Conservation (phyloP, 1,140 invertebrate genomes). For the Ladona fulva region DNA sequence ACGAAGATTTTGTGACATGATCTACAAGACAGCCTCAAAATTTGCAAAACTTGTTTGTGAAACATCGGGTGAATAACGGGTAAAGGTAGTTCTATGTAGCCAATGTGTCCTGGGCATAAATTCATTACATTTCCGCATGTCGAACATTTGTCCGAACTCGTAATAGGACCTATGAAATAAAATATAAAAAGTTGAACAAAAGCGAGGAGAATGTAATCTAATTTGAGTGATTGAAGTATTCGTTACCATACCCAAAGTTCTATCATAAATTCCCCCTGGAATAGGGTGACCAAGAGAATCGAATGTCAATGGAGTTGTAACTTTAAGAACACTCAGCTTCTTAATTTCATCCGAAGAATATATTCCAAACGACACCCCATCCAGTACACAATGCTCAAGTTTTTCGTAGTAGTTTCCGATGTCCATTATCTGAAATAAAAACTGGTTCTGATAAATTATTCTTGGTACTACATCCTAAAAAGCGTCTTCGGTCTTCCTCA, state of each 20-base stretch:
- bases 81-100: constrained; percentile 86
- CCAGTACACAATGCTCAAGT: not conserved
- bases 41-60: constrained; percentile 57
- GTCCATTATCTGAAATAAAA: too few relatives aligned
- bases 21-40: constrained; percentile 61
- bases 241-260: constrained; percentile 50
- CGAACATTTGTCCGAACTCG: constrained; percentile 57
- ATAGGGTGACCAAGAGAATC: constrained; percentile 75
- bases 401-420: too few relatives aligned
- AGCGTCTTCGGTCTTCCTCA: too few relatives aligned
- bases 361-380: constrained; percentile 45
- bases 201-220: constrained; percentile 6
- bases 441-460: too few relatives aligned
- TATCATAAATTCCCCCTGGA: constrained; percentile 79
- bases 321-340: constrained; percentile 76
- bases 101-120: constrained; percentile 87
- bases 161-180: constrained; percentile 43
- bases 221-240: not conserved
- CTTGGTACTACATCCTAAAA: too few relatives aligned
- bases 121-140: constrained; percentile 66
- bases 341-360: constrained; percentile 76
- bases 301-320: constrained; percentile 74
- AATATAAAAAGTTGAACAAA: constrained; percentile 16
- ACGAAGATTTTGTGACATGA: constrained; percentile 62
- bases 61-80: constrained; percentile 89